A percentile compares a stretch with the other conserved stretches of the same genome.
These are phyloP conservation scores for Halcyon badia DNA, from an alignment of 2,797 vertebrate species.

Conservation along the genomic window DNA sequence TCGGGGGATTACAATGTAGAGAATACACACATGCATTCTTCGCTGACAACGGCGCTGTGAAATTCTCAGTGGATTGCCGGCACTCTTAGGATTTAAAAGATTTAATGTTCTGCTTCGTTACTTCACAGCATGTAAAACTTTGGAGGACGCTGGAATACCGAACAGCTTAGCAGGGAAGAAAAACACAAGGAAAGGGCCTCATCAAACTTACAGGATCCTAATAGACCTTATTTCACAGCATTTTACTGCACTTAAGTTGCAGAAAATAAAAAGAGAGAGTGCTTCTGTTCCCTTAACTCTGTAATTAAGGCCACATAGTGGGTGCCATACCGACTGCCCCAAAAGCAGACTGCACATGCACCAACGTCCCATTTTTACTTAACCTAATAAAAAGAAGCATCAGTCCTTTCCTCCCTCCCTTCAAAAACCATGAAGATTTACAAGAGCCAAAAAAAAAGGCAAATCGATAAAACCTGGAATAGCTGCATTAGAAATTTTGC, in stretches of 20 bases:
- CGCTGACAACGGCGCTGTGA: constrained; percentile 15
- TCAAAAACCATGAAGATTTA: not conserved
- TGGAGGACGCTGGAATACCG: not conserved
- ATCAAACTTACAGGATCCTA: not conserved
- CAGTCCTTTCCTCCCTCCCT: not conserved
- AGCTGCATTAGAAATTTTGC: not conserved
- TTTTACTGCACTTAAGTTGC: not conserved
- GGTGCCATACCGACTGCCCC: not conserved
- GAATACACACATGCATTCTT: constrained; percentile 39
- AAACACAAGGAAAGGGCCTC: not conserved
- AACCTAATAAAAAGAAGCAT: not conserved
- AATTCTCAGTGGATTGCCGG: constrained; percentile 3
- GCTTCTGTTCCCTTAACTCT: not conserved
- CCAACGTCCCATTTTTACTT: not conserved
- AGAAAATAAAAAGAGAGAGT: not conserved
- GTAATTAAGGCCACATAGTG: not conserved
- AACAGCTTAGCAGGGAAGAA: constrained; percentile 14
- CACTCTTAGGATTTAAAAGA: constrained; percentile 42
- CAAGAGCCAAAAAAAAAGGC: not conserved
- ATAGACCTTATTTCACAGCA: not conserved
- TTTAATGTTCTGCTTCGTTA: constrained; percentile 49
- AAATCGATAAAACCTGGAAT: not conserved
- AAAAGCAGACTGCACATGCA: not conserved
- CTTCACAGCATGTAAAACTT: constrained; percentile 48
- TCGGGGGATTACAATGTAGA: constrained; percentile 25